Conservation (phyloP, 2,797 vertebrate species). For the Pipistrellus nathusii region DNA sequence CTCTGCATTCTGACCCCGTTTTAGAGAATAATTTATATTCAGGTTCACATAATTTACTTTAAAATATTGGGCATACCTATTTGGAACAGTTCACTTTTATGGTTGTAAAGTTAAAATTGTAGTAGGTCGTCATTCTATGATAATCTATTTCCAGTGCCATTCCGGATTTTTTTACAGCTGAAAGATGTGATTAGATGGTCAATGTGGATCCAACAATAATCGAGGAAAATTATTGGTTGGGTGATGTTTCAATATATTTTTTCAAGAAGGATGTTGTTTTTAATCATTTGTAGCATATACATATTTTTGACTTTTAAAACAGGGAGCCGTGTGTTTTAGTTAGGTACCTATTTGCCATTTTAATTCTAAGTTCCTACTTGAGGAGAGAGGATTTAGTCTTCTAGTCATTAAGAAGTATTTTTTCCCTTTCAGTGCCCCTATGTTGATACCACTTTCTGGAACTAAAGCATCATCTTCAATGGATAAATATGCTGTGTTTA, state of each 20-base stretch:
- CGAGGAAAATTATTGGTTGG: neutral
- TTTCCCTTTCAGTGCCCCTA: constrained; percentile 89
- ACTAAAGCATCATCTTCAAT: constrained; percentile 87
- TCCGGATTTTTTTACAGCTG: constrained; percentile 4
- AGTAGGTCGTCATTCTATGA: neutral
- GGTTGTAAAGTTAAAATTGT: constrained; percentile 27
- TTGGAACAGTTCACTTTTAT: constrained; percentile 54
- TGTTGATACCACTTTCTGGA: constrained; percentile 96
- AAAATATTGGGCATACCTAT: neutral
- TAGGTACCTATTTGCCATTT: constrained; percentile 27
- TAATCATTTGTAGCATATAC: neutral
- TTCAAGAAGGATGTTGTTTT: constrained; percentile 38
- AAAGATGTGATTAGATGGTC: constrained; percentile 8
- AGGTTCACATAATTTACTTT: constrained; percentile 62
- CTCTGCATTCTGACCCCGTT: constrained; percentile 49
- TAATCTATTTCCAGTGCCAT: neutral
- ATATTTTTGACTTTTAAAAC: constrained; percentile 35
- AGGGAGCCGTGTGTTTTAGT: constrained; percentile 20
- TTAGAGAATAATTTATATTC: constrained; percentile 59
- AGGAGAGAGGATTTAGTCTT: neutral
- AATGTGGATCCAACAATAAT: neutral
- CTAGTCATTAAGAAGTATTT: constrained; percentile 43
- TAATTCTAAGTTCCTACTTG: neutral
- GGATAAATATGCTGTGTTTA: constrained; percentile 98
- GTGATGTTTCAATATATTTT: neutral